Percentiles rank a stretch among this genome's conserved stretches.
phyloP scores from a whole-genome alignment of 2,113 vertebrate genomes.

The Nymphicus hollandicus region DNA sequence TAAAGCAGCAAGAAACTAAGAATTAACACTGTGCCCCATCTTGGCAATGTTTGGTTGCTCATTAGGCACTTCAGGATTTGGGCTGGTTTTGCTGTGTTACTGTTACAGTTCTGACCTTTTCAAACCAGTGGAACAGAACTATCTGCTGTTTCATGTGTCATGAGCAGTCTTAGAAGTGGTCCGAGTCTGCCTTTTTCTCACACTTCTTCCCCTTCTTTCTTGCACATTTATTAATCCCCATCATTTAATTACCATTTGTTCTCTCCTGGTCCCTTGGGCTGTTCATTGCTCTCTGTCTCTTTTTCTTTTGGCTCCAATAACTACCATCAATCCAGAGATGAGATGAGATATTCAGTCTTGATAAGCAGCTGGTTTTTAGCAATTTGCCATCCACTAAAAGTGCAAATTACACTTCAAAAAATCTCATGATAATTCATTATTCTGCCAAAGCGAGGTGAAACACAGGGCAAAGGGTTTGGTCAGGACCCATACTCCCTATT shows the following conservation, averaged over 20 bases:
- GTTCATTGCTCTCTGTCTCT: conserved; percentile 23
- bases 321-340: conserved; percentile 41
- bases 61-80: neutral
- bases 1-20: neutral
- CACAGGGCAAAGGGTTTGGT: conserved; percentile 31
- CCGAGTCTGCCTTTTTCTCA: neutral
- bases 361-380: conserved; percentile 44
- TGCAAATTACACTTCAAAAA: conserved; percentile 36
- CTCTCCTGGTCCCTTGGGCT: neutral
- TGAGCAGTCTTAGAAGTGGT: neutral
- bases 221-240: conserved; percentile 31
- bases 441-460: conserved; percentile 43
- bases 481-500: neutral
- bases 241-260: conserved; percentile 26
- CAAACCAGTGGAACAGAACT: neutral
- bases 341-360: conserved; percentile 41
- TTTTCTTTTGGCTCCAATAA: conserved; percentile 31
- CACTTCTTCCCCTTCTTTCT: neutral
- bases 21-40: neutral
- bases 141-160: neutral
- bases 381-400: conserved; percentile 25
- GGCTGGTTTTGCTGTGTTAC: neutral
- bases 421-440: conserved; percentile 34
- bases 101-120: neutral
- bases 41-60: neutral